Evolutionary conservation across 2,888 invertebrate genomes (phyloP), one percentile per base, ranked within the genome.

Genomic region (Epistrophe grossulariae): DNA sequence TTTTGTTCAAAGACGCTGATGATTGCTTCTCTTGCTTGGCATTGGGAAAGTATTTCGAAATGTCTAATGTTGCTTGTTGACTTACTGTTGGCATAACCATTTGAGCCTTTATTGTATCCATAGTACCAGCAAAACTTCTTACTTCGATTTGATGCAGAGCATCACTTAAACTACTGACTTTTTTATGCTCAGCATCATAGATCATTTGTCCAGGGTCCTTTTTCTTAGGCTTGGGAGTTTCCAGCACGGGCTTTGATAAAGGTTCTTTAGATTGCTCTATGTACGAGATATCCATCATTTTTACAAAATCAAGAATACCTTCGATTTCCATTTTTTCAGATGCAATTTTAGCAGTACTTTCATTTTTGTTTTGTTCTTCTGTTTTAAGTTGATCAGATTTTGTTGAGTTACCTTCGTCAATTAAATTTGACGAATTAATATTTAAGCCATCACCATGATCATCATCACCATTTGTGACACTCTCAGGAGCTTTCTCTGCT

Each of bases 21-120:
- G 89, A 89, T 24, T 89, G 88, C 81, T 92, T 92, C 59, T 91
- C 91, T 19, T 89, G 89, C 88, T 92, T 92, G 64, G 91, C 91
- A 83, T 91, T 91, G 10, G 93, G 93, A 88, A 93, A 93, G 84
- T 92, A 93, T 80, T 93, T 93, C 10, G 93, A 91, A 2, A 93
- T 88, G 89, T 93, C 93, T 1, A 92, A 89, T 5, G 89, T 81
- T 0, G 89, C 89, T 80, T 92, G 91, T 4, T 92, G 89, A 66
- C 92, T 91, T 3, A 92, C 90, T 31, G 91, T 93, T 2, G 93
- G 92, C 59, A 89, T 90, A 0, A 90, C 90, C 72, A 93, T 90
- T 89, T 93, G 92, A 0, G 92, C 90, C 70, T 92, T 92, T 4
- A 93, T 93, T 2, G 90, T 90, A 82, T 92, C 91, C 90, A 92